A percentile compares a stretch with the other conserved stretches of the same genome.
Evolutionary conservation across 2,888 invertebrate species (phyloP).

Genomic region (Lasioglossum calceatum): DNA sequence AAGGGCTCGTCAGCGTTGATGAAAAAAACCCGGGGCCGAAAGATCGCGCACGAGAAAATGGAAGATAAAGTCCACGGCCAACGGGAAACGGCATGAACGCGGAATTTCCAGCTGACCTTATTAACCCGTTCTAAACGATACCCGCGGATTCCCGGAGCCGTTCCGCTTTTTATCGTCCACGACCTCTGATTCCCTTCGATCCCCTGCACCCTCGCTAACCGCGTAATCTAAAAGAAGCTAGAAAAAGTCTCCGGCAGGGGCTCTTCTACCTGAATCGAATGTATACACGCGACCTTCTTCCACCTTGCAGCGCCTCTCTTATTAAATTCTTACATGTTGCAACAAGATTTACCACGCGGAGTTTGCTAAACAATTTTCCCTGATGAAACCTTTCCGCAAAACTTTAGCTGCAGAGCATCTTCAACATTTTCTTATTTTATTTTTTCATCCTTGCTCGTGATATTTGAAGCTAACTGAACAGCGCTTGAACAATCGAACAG

Average conservation of each 20-base stretch:
- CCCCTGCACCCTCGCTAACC: not conserved
- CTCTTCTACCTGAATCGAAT: not conserved
- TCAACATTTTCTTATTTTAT: not conserved
- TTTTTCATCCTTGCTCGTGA: not conserved
- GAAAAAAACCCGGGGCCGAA: slow-evolving; percentile 48
- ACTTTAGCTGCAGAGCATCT: not conserved
- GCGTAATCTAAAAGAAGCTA: not conserved
- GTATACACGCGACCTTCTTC: not conserved
- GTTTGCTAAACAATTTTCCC: not conserved
- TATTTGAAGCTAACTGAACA: not conserved
- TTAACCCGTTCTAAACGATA: slow-evolving; percentile 49
- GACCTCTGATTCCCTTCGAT: slow-evolving; percentile 22
- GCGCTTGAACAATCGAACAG: not conserved
- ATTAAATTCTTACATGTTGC: not conserved
- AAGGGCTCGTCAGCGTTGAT: slow-evolving; percentile 54
- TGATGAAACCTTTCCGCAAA: slow-evolving; percentile 18
- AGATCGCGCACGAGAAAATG: slow-evolving; percentile 41
- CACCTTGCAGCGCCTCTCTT: not conserved
- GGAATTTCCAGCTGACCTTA: slow-evolving; percentile 53
- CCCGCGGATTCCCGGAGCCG: slow-evolving; percentile 19
- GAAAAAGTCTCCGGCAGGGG: not conserved
- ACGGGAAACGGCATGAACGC: slow-evolving; percentile 23
- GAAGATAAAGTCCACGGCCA: slow-evolving; percentile 23
- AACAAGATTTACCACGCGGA: not conserved
- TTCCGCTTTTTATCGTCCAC: not conserved